Evolutionary conservation across 2,797 vertebrate genomes (phyloP).

Genomic region (Macrochelys suwanniensis): DNA sequence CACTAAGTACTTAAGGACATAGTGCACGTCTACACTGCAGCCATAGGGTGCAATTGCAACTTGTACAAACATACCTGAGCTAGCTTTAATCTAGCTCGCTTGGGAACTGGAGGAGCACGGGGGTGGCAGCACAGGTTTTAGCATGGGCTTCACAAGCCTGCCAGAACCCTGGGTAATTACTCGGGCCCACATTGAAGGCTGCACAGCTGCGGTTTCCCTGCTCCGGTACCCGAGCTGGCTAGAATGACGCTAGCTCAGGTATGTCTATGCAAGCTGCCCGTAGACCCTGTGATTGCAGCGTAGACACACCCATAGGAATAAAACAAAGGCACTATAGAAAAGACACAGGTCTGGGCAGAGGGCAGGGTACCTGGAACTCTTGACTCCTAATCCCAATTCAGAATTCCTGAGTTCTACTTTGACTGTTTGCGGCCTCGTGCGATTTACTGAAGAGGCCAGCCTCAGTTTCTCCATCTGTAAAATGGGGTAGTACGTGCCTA

Average conservation of each 20-base stretch:
- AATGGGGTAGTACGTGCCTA: background rate
- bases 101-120: background rate
- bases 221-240: background rate
- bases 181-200: background rate
- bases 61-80: background rate
- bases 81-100: background rate
- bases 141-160: background rate
- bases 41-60: background rate
- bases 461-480: background rate
- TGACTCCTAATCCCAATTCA: background rate
- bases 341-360: background rate
- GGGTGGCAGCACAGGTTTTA: background rate
- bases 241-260: background rate
- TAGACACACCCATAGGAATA: background rate
- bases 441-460: background rate
- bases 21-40: background rate
- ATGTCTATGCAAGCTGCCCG: background rate
- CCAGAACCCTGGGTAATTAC: background rate
- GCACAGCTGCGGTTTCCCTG: background rate
- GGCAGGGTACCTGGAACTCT: background rate
- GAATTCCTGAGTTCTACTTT: background rate
- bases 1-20: accelerated
- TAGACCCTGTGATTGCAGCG: background rate
- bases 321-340: background rate
- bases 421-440: background rate